A percentile compares a stretch with the other conserved stretches of the same genome.
These are phyloP conservation scores for Rotaria magnacalcarata DNA, from an alignment of 2,888 invertebrate species.

Conservation along the genomic window DNA sequence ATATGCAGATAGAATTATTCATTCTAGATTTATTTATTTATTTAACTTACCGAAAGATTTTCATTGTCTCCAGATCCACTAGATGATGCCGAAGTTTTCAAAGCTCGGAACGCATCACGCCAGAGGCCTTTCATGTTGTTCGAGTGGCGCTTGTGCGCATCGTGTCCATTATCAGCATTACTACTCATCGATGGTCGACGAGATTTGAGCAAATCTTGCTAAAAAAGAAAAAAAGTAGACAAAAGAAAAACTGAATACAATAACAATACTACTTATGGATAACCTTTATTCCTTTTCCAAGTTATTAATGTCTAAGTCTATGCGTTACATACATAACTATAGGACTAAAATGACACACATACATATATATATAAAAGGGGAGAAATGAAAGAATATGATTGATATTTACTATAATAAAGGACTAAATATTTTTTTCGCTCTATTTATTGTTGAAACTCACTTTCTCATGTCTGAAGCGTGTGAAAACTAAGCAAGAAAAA, in stretches of 20 bases:
- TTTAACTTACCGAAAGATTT: neutral
- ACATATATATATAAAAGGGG: neutral
- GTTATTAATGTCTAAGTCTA: neutral
- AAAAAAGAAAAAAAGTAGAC: neutral
- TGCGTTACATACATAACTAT: neutral
- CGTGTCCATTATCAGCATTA: neutral
- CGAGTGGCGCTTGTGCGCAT: neutral
- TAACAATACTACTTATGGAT: neutral
- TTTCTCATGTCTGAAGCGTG: neutral
- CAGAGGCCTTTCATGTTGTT: neutral
- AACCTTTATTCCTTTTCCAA: neutral
- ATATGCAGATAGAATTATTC: neutral
- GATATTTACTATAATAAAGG: neutral
- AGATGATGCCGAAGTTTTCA: neutral
- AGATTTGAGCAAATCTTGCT: slow-evolving; percentile 21
- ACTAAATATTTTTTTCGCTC: neutral
- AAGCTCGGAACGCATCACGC: neutral
- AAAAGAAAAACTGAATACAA: neutral
- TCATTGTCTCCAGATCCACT: neutral
- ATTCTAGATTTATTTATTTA: neutral
- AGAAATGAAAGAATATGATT: neutral
- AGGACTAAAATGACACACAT: neutral
- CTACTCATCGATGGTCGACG: neutral
- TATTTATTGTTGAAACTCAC: too few relatives aligned
- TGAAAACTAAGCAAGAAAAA: neutral